These are phyloP conservation scores for Ophion costatus DNA, from an alignment of 2,888 invertebrate genomes.

Conservation along the genomic window DNA sequence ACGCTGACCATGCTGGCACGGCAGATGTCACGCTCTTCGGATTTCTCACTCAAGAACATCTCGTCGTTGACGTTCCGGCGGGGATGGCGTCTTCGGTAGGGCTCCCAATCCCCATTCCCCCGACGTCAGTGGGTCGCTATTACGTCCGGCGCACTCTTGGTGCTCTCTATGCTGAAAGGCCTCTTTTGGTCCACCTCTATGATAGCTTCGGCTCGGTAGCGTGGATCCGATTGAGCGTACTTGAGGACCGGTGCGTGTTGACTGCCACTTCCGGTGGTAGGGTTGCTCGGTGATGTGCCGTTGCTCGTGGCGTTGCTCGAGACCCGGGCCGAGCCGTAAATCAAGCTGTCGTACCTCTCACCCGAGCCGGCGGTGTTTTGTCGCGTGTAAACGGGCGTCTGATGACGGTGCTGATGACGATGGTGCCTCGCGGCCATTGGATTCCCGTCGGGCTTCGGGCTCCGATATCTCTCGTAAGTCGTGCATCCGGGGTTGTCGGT, in stretches of 20 bases:
- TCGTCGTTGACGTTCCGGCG: conserved; percentile 78
- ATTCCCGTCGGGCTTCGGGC: conserved; percentile 73
- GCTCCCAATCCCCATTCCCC: conserved; percentile 85
- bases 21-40: conserved; percentile 27
- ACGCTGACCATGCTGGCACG: conserved; percentile 72
- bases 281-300: conserved; percentile 68
- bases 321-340: conserved; percentile 73
- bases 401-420: conserved; percentile 37
- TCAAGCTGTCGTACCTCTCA: conserved; percentile 78
- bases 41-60: conserved; percentile 40
- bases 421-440: conserved; percentile 19
- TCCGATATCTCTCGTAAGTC: conserved; percentile 77
- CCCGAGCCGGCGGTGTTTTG: conserved; percentile 76
- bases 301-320: conserved; percentile 71
- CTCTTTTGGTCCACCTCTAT: conserved; percentile 86
- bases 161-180: conserved; percentile 92
- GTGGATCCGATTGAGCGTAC: conserved; percentile 71
- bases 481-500: conserved; percentile 74
- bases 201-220: conserved; percentile 86
- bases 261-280: conserved; percentile 69
- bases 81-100: conserved; percentile 86
- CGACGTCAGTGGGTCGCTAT: conserved; percentile 92
- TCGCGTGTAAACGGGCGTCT: conserved; percentile 51
- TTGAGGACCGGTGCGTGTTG: conserved; percentile 74
- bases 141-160: conserved; percentile 95